Conservation (phyloP, 2,113 vertebrate genomes). For the Brachyhypopomus occidentalis region DNA sequence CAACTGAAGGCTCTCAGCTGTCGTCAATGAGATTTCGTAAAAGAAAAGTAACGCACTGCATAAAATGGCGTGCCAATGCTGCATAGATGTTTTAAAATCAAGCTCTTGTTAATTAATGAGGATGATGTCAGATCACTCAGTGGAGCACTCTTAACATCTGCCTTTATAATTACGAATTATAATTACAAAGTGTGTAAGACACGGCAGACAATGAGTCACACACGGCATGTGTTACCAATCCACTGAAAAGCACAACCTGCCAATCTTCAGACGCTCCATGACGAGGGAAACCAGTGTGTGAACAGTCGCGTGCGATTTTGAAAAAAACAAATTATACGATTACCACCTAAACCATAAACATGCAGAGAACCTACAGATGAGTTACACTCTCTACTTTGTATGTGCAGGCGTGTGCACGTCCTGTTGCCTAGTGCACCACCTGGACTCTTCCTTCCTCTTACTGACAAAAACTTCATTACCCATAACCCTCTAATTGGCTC, state of each 20-base stretch:
- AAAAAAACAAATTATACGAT: too few relatives aligned
- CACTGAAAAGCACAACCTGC: not conserved
- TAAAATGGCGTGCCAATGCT: not conserved
- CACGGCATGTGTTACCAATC: not conserved
- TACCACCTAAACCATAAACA: too few relatives aligned
- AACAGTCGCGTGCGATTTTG: too few relatives aligned
- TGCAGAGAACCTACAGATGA: too few relatives aligned
- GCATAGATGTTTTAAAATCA: not conserved
- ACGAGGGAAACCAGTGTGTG: too few relatives aligned
- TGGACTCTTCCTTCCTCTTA: constrained; percentile 12
- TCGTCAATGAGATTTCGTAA: constrained; percentile 53
- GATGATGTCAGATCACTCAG: not conserved
- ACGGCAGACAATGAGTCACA: not conserved
- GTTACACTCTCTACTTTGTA: too few relatives aligned
- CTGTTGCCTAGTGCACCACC: not conserved
- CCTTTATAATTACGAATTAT: not conserved
- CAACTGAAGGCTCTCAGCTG: constrained; percentile 38
- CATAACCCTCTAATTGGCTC: constrained; percentile 37
- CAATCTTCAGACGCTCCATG: not conserved
- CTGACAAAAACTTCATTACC: constrained; percentile 30
- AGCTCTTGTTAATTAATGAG: not conserved
- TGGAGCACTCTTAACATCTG: not conserved
- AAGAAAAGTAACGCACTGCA: constrained; percentile 1
- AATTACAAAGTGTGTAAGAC: too few relatives aligned
- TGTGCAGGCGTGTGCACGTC: too few relatives aligned